Conservation (phyloP, 2,113 vertebrate genomes). For the Hippocampus comes region DNA sequence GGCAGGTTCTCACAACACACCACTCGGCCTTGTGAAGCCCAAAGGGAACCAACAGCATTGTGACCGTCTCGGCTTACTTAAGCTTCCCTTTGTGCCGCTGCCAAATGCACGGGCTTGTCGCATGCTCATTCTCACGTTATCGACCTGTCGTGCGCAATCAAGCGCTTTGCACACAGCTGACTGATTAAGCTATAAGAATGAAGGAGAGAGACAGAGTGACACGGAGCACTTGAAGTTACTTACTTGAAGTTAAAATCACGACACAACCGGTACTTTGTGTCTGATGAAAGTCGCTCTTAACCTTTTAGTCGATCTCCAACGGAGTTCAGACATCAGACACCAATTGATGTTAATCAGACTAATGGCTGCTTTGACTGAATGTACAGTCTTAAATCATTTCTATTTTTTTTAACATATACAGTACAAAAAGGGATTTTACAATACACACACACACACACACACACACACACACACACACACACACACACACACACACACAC, state of each 20-base stretch:
- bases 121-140: slow-evolving; percentile 50
- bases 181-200: slow-evolving; percentile 13
- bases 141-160: slow-evolving; percentile 47
- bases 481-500: background rate
- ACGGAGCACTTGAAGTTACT: background rate
- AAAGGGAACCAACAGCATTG: slow-evolving; percentile 50
- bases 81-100: slow-evolving; percentile 60
- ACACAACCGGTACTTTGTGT: slow-evolving; percentile 14
- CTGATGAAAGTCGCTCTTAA: slow-evolving; percentile 5
- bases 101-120: slow-evolving; percentile 36
- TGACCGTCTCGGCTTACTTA: slow-evolving; percentile 51
- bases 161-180: slow-evolving; percentile 10
- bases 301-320: background rate
- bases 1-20: slow-evolving; percentile 62
- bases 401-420: background rate
- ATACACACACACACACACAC: background rate
- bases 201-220: slow-evolving; percentile 18
- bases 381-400: background rate
- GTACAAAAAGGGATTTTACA: slow-evolving; percentile 1
- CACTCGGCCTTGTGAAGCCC: slow-evolving; percentile 28
- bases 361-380: slow-evolving; percentile 10
- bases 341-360: slow-evolving; percentile 21
- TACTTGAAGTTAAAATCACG: background rate
- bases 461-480: too few species aligned
- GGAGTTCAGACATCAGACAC: slow-evolving; percentile 10